Base-by-base conservation (phyloP, 2,888 invertebrate genomes). In the Harpalus rufipes region DNA sequence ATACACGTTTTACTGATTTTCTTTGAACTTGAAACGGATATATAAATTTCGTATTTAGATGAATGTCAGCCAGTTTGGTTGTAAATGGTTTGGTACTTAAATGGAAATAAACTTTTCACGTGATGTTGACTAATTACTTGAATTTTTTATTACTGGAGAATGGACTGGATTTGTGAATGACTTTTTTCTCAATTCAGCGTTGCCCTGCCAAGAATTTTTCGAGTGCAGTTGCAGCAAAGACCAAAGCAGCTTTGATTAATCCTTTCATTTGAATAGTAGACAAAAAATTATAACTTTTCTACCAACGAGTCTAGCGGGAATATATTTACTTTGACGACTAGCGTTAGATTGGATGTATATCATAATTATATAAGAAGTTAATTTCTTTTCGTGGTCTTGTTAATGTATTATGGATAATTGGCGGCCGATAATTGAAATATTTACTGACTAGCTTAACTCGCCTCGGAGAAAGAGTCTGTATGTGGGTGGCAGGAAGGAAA, bases 11-110 rank as follows among this genome's bases (percentile, higher is more conserved):
- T 81, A 81, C 81, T 39, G 81, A 81, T 81, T 81, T 81, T 81
- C 81, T 81, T 81, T 81, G 81, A 81, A 81, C 72, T 81, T 81
- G 72, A 68, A 81, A 81, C 81, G 81, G 81, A 81, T 81, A 72
- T 81, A 81, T 81, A 81, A 81, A 81, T 81, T 68, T 81, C 72
- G 68, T 81, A 81, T 68, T 81, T 81, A 61, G 44, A 79, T 79
- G 79, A 76, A 76, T 41, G 18, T 21, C 44, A 76, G 76, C 16
- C 56, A 56, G 51, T 78, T 58, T 25, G 41, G 61, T 14, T 63
- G 25, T 58, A 79, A 79, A 79, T 59, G 79, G 79, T 25, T 59
- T 5, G 59, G 58, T 79, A 80, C 79, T 80, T 81, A 65, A 81
- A 61, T 81, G 81, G 63, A 25, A 44, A 41, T 81, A 44, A 81